A percentile compares a stretch with the other conserved stretches of the same genome.
phyloP scores from a whole-genome alignment of 2,797 vertebrate genomes.

The Danio tinwini region DNA sequence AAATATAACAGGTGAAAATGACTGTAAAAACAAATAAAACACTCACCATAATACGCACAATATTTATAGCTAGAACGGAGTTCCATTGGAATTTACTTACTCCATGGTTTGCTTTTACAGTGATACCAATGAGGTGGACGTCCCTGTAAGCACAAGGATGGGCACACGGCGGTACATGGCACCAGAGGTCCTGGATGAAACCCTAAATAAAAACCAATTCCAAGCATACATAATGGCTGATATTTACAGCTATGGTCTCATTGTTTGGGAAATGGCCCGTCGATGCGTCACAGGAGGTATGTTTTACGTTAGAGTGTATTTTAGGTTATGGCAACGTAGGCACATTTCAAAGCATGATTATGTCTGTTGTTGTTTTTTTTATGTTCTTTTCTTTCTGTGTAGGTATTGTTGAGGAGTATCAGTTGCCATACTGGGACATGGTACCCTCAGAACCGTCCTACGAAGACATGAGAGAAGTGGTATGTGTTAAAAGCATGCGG shows the following conservation, averaged over 20 bases:
- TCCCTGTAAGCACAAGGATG: slow-evolving; percentile 90
- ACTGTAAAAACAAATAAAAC: too few relatives aligned
- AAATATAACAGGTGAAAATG: slow-evolving; percentile 78
- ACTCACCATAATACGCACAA: too few relatives aligned
- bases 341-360: not conserved
- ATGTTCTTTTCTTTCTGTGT: slow-evolving; percentile 5
- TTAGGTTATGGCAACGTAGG: not conserved
- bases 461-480: slow-evolving; percentile 96
- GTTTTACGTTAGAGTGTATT: not conserved
- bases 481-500: slow-evolving; percentile 91
- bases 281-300: slow-evolving; percentile 93
- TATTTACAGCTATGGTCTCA: slow-evolving; percentile 94
- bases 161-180: slow-evolving; percentile 98
- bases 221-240: slow-evolving; percentile 98
- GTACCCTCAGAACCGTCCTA: slow-evolving; percentile 94
- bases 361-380: not conserved
- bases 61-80: not conserved
- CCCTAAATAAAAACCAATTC: slow-evolving; percentile 94
- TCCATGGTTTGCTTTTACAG: slow-evolving; percentile 66
- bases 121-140: slow-evolving; percentile 95
- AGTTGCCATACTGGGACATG: slow-evolving; percentile 93
- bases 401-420: slow-evolving; percentile 98
- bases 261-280: slow-evolving; percentile 95
- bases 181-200: slow-evolving; percentile 94
- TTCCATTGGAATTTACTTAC: not conserved